Evolutionary conservation across 2,113 vertebrate species (phyloP).

Genomic region (Oceanodroma tethys): DNA sequence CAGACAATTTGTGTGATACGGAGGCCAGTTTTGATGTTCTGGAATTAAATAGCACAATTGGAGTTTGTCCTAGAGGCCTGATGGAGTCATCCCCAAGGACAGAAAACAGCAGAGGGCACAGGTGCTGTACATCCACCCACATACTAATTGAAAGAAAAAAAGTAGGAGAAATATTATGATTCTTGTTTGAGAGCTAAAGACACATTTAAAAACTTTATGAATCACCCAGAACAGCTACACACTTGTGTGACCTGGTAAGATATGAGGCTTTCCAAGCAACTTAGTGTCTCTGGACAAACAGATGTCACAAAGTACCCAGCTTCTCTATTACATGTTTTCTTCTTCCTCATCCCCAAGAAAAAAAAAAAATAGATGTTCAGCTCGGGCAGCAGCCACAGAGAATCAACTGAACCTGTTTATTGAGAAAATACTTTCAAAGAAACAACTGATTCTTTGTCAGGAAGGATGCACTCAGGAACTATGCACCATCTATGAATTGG

Average conservation of each 20-base stretch:
- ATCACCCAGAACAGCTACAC: neutral
- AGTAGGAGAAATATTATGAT: neutral
- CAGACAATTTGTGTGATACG: neutral
- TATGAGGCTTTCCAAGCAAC: neutral
- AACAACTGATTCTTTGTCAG: neutral
- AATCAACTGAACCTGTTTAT: neutral
- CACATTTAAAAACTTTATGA: neutral
- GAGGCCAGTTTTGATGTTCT: neutral
- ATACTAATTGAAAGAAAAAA: neutral
- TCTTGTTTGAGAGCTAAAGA: neutral
- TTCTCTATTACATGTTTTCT: neutral
- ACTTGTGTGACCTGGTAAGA: neutral
- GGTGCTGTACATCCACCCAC: neutral
- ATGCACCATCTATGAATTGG: neutral
- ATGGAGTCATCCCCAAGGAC: neutral
- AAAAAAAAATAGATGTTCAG: neutral
- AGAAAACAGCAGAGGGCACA: neutral
- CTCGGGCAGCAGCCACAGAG: neutral
- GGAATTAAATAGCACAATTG: neutral
- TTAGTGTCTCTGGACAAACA: neutral
- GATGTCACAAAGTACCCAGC: neutral
- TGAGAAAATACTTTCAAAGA: conserved; percentile 10
- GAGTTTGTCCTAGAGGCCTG: neutral
- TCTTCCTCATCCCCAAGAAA: neutral
- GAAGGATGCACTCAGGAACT: neutral